These are phyloP conservation scores for Maylandia zebra DNA, from an alignment of 2,113 vertebrate species.

Conservation along the genomic window DNA sequence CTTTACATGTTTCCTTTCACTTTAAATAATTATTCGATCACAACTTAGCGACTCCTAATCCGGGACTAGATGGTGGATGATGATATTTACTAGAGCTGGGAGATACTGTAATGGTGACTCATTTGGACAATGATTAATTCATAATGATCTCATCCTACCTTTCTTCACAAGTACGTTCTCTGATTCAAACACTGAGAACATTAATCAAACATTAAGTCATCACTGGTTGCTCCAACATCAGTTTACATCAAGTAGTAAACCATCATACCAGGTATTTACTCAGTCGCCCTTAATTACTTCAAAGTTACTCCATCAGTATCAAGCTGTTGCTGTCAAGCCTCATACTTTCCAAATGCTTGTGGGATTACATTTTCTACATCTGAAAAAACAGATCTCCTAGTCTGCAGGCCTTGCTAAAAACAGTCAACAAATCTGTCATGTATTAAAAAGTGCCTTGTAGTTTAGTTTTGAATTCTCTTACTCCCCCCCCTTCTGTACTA, in stretches of 20 bases:
- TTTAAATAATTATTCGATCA: not conserved
- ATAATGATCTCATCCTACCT: not conserved
- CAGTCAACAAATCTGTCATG: not conserved
- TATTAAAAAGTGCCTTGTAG: not conserved
- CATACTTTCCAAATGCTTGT: accelerated
- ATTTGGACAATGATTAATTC: not conserved
- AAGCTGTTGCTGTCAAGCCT: not conserved
- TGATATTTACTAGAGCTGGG: not conserved
- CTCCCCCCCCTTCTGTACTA: accelerated
- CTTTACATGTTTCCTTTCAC: not conserved
- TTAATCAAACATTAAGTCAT: not conserved
- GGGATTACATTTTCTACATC: not conserved
- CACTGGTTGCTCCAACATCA: not conserved
- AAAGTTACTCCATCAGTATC: not conserved
- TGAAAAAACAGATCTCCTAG: not conserved
- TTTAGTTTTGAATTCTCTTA: not conserved
- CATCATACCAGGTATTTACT: not conserved
- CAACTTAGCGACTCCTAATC: not conserved
- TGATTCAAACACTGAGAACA: accelerated
- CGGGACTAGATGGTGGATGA: not conserved
- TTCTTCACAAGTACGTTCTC: not conserved
- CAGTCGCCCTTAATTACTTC: not conserved
- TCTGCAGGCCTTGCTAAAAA: not conserved
- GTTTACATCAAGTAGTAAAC: not conserved
- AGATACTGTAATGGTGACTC: not conserved